Conservation (phyloP, 1,140 invertebrate genomes). For the Tetramorium simillimum region DNA sequence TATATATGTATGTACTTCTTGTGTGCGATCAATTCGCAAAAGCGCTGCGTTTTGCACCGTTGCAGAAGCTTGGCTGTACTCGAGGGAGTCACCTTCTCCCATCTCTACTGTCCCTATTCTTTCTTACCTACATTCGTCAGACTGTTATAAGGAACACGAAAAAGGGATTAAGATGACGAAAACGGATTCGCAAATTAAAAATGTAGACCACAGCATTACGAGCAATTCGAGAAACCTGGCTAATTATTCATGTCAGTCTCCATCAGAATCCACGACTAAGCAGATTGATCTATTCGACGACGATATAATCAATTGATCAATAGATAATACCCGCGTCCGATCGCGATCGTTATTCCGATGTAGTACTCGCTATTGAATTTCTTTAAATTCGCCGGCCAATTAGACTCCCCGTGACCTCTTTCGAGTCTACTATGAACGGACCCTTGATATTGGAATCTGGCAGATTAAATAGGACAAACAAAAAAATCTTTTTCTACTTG, state of each 20-base stretch:
- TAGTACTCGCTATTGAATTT: slow-evolving; percentile 46
- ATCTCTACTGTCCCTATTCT: slow-evolving; percentile 1
- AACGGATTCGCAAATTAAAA: slow-evolving; percentile 55
- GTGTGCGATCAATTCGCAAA: slow-evolving; percentile 55
- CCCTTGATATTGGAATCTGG: slow-evolving; percentile 45
- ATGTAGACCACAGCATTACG: not conserved
- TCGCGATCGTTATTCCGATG: slow-evolving; percentile 42
- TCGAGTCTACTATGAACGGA: slow-evolving; percentile 17
- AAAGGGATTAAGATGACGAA: not conserved
- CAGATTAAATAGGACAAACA: slow-evolving; percentile 56
- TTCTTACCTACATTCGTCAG: slow-evolving; percentile 25
- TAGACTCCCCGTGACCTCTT: slow-evolving; percentile 35
- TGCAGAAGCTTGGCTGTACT: slow-evolving; percentile 19
- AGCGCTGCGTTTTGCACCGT: slow-evolving; percentile 32
- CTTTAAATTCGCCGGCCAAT: slow-evolving; percentile 40
- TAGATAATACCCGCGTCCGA: slow-evolving; percentile 23
- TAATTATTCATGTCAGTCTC: slow-evolving; percentile 59
- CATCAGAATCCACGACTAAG: not conserved
- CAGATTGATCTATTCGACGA: slow-evolving; percentile 9
- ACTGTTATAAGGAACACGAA: not conserved
- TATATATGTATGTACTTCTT: not conserved
- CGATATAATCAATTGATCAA: not conserved
- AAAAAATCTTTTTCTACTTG: slow-evolving; percentile 47
- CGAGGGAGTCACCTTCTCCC: slow-evolving; percentile 2
- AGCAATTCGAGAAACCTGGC: slow-evolving; percentile 9